phyloP scores from a whole-genome alignment of 2,888 invertebrate genomes.

The Lithophane leautieri region DNA sequence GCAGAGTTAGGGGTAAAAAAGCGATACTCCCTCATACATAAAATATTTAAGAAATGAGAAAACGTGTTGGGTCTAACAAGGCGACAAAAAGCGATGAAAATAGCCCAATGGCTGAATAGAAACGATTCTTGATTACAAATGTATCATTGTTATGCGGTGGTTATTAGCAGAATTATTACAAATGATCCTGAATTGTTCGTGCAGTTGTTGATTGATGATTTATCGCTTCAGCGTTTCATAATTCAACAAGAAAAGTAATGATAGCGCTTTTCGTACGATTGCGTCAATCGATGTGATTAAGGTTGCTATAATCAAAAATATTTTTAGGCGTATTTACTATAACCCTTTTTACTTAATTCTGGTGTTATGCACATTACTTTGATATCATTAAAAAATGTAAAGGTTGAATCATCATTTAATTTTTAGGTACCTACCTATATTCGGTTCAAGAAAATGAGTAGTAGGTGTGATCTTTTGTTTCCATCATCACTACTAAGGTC shows the following conservation, averaged over 20 bases:
- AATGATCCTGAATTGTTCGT: conserved; percentile 46
- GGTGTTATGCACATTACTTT: conserved; percentile 11
- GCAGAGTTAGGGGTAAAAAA: conserved; percentile 31
- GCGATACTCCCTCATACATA: conserved; percentile 37
- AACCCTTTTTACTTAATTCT: conserved; percentile 20
- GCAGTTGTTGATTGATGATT: conserved; percentile 47
- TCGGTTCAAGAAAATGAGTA: conserved; percentile 3
- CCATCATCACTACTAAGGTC: background rate
- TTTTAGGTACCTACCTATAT: background rate
- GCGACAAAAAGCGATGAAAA: conserved; percentile 42
- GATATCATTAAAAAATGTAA: conserved; percentile 8
- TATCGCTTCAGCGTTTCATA: conserved; percentile 31
- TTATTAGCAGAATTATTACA: conserved; percentile 50
- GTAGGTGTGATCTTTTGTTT: background rate
- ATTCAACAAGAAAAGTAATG: conserved; percentile 28
- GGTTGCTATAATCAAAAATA: background rate
- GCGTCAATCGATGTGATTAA: conserved; percentile 11
- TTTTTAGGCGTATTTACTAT: conserved; percentile 8
- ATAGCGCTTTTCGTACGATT: conserved; percentile 12
- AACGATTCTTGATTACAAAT: conserved; percentile 45
- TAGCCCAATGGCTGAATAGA: conserved; percentile 31
- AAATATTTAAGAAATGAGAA: conserved; percentile 54
- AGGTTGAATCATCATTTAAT: conserved; percentile 16
- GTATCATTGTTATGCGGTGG: conserved; percentile 34
- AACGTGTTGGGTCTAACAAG: conserved; percentile 30